Evolutionary conservation across 2,888 invertebrate genomes (phyloP).

Genomic region (Silvanus unidentatus): DNA sequence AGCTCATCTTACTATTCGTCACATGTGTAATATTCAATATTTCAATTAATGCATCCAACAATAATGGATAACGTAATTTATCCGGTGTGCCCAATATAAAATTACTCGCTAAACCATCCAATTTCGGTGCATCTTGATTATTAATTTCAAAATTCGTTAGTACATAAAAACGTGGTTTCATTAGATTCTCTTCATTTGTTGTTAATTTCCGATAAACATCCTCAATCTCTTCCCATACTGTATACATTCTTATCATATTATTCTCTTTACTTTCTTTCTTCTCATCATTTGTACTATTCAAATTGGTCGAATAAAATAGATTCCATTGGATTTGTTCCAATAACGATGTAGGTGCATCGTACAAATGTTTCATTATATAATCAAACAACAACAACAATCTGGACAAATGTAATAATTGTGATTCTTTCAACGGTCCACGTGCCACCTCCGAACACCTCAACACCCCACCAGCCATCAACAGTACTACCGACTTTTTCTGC

Average conservation of each 20-base stretch:
- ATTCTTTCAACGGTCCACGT: slow-evolving; percentile 53
- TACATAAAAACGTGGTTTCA: slow-evolving; percentile 89
- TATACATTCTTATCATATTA: slow-evolving; percentile 58
- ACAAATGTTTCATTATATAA: slow-evolving; percentile 91
- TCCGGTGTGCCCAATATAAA: slow-evolving; percentile 90
- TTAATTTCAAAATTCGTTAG: slow-evolving; percentile 72
- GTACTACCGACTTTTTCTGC: slow-evolving; percentile 91
- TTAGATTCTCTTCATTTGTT: slow-evolving; percentile 58
- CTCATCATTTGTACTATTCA: slow-evolving; percentile 49
- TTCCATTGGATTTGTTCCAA: slow-evolving; percentile 84
- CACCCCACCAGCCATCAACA: slow-evolving; percentile 73
- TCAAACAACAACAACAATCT: slow-evolving; percentile 82
- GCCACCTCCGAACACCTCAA: slow-evolving; percentile 63
- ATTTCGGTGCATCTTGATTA: slow-evolving; percentile 79
- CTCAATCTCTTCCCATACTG: slow-evolving; percentile 70
- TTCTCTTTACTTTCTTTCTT: slow-evolving; percentile 49
- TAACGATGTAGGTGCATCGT: slow-evolving; percentile 82
- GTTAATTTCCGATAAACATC: slow-evolving; percentile 63
- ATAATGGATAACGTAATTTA: slow-evolving; percentile 78
- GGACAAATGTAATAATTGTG: slow-evolving; percentile 75
- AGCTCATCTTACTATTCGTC: slow-evolving; percentile 47
- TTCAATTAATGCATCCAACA: slow-evolving; percentile 80
- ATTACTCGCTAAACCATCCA: slow-evolving; percentile 89
- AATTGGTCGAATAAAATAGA: slow-evolving; percentile 61
- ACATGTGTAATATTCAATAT: slow-evolving; percentile 77